Base-by-base conservation (phyloP, 2,888 invertebrate species). In the Xestia xanthographa region DNA sequence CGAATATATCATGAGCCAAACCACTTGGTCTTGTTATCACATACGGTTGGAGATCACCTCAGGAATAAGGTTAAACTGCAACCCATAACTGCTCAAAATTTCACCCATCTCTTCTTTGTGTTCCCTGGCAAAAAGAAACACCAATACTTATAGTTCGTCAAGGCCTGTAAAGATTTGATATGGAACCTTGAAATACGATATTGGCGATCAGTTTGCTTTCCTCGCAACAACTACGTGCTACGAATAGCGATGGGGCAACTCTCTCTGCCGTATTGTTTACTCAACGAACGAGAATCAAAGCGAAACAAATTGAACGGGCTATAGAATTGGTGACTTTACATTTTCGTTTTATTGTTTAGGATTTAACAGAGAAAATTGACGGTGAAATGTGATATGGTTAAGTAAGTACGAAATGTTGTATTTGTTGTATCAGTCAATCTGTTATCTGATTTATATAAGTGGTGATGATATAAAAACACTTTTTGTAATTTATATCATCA, bases 181-280 rank as follows among this genome's bases (percentile, higher is more conserved):
- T 80, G 79, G 77, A 76, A 76, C 80, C 79, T 85, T 77, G 78
- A 82, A 87, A 83, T 74, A 56, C 58, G 83, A 75, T 83, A 85
- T 79, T 81, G 75, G 62, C 75, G 67, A 85, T 87, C 83, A 68
- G 80, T 82, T 86, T 82, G 80, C 83, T 72, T 72, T 79, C 75
- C 79, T 65, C 85, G 87, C 77, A 78, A 73, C 53, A 66, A 74
- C 65, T 66, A 80, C 83, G 87, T 86, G 87, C 58, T 50, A 22
- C 5, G 86, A 85, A 86, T 86, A 81, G 26, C n/a, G 43, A 79
- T 80, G 66, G 58, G 45, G 41, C 22, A 67, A 81, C 83, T 82
- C 77, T 87, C 83, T 72, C 68, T 17, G 63, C 66, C 67, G 71
- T 79, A 85, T 82, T 87, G 83, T 79, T 83, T 72, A 75, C 69